Conservation (phyloP, 1,140 invertebrate species). For the Idris sp. region DNA sequence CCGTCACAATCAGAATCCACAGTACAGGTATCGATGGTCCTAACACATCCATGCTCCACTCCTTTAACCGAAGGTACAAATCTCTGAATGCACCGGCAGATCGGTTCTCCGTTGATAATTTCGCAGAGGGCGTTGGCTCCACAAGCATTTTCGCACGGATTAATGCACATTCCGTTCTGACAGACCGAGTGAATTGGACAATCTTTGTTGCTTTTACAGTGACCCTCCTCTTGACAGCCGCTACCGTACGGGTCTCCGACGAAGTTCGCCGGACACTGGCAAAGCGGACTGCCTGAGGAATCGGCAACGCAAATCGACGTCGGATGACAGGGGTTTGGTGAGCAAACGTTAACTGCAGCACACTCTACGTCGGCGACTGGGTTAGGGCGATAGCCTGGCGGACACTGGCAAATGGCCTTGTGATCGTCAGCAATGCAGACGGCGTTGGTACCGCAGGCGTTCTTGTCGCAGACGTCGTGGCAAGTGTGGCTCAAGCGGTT, state of each 20-base stretch:
- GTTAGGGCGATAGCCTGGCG: conserved; percentile 87
- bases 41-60: conserved; percentile 85
- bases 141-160: conserved; percentile 88
- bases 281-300: conserved; percentile 79
- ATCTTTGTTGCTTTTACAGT: conserved; percentile 84
- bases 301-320: conserved; percentile 86
- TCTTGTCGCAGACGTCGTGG: conserved; percentile 87
- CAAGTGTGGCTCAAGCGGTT: conserved; percentile 90
- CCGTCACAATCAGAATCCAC: conserved; percentile 87
- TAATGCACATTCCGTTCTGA: conserved; percentile 83
- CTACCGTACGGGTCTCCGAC: conserved; percentile 86
- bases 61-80: conserved; percentile 83
- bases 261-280: conserved; percentile 86
- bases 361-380: conserved; percentile 90
- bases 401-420: conserved; percentile 89
- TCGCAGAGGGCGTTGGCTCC: conserved; percentile 88
- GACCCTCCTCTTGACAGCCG: conserved; percentile 87
- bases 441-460: conserved; percentile 90
- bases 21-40: conserved; percentile 82
- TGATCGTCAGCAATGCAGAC: conserved; percentile 93
- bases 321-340: conserved; percentile 88
- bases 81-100: conserved; percentile 86
- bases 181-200: conserved; percentile 88
- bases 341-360: conserved; percentile 83
- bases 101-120: conserved; percentile 84